Percentiles rank a stretch among this genome's conserved stretches.
Evolutionary conservation across 2,797 vertebrate genomes (phyloP).

Genomic region (Scolopax bukidnonensis): DNA sequence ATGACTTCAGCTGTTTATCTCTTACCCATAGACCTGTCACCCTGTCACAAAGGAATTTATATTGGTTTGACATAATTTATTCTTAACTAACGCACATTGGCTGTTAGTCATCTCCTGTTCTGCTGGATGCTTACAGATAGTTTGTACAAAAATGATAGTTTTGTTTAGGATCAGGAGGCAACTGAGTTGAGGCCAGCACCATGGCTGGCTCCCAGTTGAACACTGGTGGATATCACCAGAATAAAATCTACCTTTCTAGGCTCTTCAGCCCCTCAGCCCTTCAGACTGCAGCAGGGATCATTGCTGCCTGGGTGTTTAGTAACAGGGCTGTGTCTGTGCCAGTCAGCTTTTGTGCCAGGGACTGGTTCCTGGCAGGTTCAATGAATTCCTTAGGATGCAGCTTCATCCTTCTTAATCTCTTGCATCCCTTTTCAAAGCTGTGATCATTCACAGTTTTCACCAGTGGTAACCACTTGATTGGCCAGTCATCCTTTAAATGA

Average conservation of each 20-base stretch:
- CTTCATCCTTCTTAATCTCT: constrained; percentile 4
- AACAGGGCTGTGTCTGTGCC: background rate
- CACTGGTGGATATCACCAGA: background rate
- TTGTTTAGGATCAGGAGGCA: background rate
- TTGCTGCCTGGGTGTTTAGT: background rate
- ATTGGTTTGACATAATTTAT: constrained; percentile 29
- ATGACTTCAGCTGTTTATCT: constrained; percentile 11
- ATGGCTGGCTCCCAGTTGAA: background rate
- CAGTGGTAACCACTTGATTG: background rate
- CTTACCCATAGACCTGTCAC: background rate
- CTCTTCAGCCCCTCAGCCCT: background rate
- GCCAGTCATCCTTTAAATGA: background rate
- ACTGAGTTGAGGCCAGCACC: background rate
- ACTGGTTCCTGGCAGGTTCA: background rate
- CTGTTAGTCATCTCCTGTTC: background rate
- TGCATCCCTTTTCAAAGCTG: background rate
- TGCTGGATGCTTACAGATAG: background rate
- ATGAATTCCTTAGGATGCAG: background rate
- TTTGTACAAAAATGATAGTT: background rate
- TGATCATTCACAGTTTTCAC: background rate
- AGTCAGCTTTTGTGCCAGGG: background rate
- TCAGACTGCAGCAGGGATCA: background rate
- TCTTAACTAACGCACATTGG: constrained; percentile 14
- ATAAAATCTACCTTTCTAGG: background rate
- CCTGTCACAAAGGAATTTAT: constrained; percentile 19